Evolutionary conservation across 2,113 vertebrate genomes (phyloP), one percentile per base, ranked within the genome.

Genomic region (Tragulus kanchil): DNA sequence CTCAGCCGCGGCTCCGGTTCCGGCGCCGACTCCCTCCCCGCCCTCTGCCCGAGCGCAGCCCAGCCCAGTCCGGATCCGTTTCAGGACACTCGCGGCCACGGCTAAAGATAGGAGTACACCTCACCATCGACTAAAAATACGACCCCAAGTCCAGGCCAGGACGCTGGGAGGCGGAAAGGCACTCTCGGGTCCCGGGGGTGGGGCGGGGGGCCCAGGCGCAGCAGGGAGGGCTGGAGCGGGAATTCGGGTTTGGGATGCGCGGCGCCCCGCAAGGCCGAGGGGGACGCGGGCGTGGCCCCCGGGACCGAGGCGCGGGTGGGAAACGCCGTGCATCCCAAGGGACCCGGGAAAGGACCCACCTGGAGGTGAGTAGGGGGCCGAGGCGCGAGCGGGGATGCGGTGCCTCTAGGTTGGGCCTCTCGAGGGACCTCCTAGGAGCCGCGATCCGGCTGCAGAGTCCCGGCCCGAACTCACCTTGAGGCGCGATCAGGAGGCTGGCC

Each of bases 91-190:
- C 31, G 85, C 58, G 52, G 92, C 58, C 56, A 36, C 16, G 48
- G 81, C 98, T 98, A 97, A 96, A 97, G 94, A 96, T 96, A 98
- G 98, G 93, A 96, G 61, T 28, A 92, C 94, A 93, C 65, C 93
- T 97, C 98, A 95, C 83, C 82, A 21, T 50, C 31, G 13, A 75
- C 98, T 98, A 97, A 97, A 97, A 98, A 96, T 97, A 97, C 88
- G 77, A 50, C 75, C 92, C 75, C 45, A 21, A 31, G 61, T 26
- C 79, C 36, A 4, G 85, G 77, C 26, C 11, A 65, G 31, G 17
- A 45, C 89, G 10, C 45, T 2, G 78, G 52, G 54, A 16, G 0
- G 77, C 25, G 3, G 89, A 85, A 92, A 82, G 52, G 85, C 67
- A 59, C 75, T 89, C 85, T 78, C 1, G 1, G 19, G 31, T 58